These are phyloP conservation scores for Prionailurus bengalensis DNA, from an alignment of 2,113 vertebrate species.

Conservation along the genomic window DNA sequence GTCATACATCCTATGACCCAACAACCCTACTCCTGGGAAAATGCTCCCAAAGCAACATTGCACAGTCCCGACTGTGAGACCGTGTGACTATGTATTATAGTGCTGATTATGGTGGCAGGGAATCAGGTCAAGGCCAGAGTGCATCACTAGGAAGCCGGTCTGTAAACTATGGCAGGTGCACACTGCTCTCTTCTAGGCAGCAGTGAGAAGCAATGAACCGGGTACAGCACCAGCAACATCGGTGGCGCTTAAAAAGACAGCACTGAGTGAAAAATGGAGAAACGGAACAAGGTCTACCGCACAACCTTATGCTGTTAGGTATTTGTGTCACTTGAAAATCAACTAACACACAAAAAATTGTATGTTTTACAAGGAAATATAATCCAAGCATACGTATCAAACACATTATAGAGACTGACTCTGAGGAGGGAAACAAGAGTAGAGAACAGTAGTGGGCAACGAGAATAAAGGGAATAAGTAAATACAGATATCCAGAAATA, in stretches of 20 bases:
- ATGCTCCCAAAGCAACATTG: neutral
- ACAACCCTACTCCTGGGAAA: neutral
- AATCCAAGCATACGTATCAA: neutral
- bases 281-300: neutral
- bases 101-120: neutral
- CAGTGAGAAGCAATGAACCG: neutral
- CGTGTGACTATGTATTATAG: neutral
- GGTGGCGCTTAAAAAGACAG: neutral
- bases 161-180: neutral
- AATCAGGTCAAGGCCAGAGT: neutral
- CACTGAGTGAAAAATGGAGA: neutral
- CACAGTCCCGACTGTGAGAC: neutral
- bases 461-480: neutral
- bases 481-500: neutral
- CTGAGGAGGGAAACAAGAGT: neutral
- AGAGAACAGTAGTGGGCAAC: too few species aligned
- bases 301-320: too few species aligned
- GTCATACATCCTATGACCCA: neutral
- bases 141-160: neutral
- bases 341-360: neutral
- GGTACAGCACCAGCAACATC: neutral
- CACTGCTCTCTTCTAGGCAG: rapidly evolving
- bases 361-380: slow-evolving; percentile 3
- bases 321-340: neutral
- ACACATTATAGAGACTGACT: neutral